Conservation (phyloP, 2,888 invertebrate genomes). For the Melinaea marsaeus region DNA sequence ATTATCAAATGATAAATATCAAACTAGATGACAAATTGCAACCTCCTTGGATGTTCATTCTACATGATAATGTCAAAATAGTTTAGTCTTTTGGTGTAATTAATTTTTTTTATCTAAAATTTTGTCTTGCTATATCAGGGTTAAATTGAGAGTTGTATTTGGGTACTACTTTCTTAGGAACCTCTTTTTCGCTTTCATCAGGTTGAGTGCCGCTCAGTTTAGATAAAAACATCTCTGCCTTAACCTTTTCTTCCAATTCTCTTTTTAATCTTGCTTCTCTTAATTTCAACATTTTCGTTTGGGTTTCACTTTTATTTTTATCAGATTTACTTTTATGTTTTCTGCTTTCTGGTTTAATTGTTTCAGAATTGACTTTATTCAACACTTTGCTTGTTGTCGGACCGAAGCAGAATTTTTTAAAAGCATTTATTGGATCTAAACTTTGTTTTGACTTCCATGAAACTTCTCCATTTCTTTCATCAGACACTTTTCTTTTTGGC, state of each 20-base stretch:
- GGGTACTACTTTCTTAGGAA: slow-evolving; percentile 74
- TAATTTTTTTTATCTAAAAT: slow-evolving; percentile 65
- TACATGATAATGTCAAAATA: too few relatives aligned
- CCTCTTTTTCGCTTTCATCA: slow-evolving; percentile 32
- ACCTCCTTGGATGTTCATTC: too few relatives aligned
- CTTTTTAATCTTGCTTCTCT: slow-evolving; percentile 87
- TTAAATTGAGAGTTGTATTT: slow-evolving; percentile 98
- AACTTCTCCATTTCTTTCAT: slow-evolving; percentile 78
- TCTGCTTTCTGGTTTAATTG: slow-evolving; percentile 43
- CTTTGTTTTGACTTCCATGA: slow-evolving; percentile 81
- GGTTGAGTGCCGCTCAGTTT: slow-evolving; percentile 70
- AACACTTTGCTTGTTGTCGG: slow-evolving; percentile 26
- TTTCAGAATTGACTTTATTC: slow-evolving; percentile 32
- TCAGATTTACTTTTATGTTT: slow-evolving; percentile 41
- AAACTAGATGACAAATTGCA: too few relatives aligned
- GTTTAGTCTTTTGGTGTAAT: too few relatives aligned
- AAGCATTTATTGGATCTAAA: slow-evolving; percentile 85
- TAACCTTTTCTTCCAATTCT: slow-evolving; percentile 87
- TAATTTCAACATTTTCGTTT: slow-evolving; percentile 79
- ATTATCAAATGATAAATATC: too few relatives aligned
- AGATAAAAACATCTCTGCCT: slow-evolving; percentile 84
- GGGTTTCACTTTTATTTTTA: slow-evolving; percentile 45
- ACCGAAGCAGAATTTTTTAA: slow-evolving; percentile 75
- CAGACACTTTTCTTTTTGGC: slow-evolving; percentile 48
- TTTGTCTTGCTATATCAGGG: slow-evolving; percentile 92